Base-by-base conservation (phyloP, 2,113 vertebrate genomes). In the Leucoraja erinaceus region DNA sequence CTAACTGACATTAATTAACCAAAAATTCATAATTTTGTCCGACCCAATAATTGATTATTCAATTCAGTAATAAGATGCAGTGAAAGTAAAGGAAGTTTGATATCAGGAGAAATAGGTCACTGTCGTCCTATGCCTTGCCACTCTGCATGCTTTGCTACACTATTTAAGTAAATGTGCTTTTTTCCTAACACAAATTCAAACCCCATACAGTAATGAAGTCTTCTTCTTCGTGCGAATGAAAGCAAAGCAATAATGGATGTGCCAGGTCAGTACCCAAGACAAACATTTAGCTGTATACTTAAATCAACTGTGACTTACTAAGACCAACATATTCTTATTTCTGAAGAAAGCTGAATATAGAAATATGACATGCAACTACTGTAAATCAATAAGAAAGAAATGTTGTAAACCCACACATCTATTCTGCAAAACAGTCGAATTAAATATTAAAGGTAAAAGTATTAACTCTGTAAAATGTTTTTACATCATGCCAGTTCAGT, bases 121-220 rank as follows among this genome's bases (percentile, higher is more conserved):
- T 68, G 10, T 63, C 61, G 31, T 38, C 90, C 54, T 38, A 22
- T 22, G 90, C 18, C n/a, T 91, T 54, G 38, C 72, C 25, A 91
- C 66, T 91, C 66, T 47, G 38, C 38, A 47, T 47, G 38, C 38
- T 47, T 47, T 47, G 38, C 38, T 47, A 47, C 66, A 91, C 59
- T 68, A 91, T 91, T 72, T 91, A 91, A 20, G 33, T 47, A 72
- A 31, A 38, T 22, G 8, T 70, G 88, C 7, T 54, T 54, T 28
- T 25, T 4, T 72, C 10, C n/a, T 47, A 33, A 68, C 63, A 66
- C 31, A 90, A 31, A 66, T 11, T 28, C 86, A 90, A 20, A 72
- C 70, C 38, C 33, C 25, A 70, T 90, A 63, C n/a, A 90, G 33
- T 90, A 90, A 90, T 90, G 63, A 72, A 91, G 68, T 74, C 1